Conservation (phyloP, 2,797 vertebrate genomes). For the Acipenser oxyrinchus region DNA sequence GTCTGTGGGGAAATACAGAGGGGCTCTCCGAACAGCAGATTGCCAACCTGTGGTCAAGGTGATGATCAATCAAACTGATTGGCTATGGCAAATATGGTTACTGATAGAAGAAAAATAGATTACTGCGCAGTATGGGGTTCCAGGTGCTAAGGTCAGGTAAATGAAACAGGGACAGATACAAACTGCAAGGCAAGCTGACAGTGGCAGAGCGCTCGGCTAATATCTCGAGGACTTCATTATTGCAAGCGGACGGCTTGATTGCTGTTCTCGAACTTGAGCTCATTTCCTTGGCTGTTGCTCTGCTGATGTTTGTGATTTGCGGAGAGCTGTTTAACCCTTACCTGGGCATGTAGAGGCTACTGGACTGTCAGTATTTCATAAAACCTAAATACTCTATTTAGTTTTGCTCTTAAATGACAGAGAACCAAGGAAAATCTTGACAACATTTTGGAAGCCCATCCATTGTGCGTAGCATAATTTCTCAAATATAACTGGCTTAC, state of each 20-base stretch:
- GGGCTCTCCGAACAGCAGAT: constrained; percentile 74
- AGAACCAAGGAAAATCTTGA: no score
- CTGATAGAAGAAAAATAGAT: constrained; percentile 68
- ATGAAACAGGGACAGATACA: constrained; percentile 61
- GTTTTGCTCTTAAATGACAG: no score
- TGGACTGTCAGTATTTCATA: neutral
- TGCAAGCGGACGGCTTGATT: neutral
- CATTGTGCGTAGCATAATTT: no score
- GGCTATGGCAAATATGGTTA: constrained; percentile 77
- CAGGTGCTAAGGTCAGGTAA: constrained; percentile 57
- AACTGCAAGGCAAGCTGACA: constrained; percentile 46
- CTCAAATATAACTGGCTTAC: no score
- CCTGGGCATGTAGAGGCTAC: constrained; percentile 5
- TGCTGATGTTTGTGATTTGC: constrained; percentile 1
- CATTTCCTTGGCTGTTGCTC: constrained; percentile 22
- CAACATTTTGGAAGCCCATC: no score
- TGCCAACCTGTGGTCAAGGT: constrained; percentile 71
- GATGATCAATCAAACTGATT: constrained; percentile 93
- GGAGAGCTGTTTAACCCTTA: constrained; percentile 1
- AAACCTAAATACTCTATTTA: constrained; percentile 2
- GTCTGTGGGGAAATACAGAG: constrained; percentile 77
- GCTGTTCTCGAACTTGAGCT: neutral
- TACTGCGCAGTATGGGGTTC: constrained; percentile 39
- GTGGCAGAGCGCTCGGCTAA: constrained; percentile 49
- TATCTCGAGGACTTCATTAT: constrained; percentile 45